Percentiles rank a stretch among this genome's conserved stretches.
These are phyloP conservation scores for Dendroctonus ponderosae DNA, from an alignment of 1,140 invertebrate species.

Conservation along the genomic window DNA sequence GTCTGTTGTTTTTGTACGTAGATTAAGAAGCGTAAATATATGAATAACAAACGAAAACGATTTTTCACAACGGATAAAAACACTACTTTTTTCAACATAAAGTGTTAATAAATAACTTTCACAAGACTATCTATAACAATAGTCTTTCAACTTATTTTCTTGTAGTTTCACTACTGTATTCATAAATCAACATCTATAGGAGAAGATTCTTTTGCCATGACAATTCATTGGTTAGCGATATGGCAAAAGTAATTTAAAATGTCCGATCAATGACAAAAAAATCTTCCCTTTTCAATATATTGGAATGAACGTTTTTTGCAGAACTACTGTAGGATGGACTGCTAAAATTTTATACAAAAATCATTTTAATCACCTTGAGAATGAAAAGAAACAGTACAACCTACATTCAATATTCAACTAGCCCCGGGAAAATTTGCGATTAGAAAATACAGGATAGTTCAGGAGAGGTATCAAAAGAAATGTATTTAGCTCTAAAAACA, in stretches of 20 bases:
- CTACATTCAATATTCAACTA: neutral
- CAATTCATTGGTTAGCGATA: no score
- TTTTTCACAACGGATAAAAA: conserved; percentile 33
- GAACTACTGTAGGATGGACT: conserved; percentile 4
- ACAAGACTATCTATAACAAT: conserved; percentile 45
- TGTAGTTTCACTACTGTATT: conserved; percentile 24
- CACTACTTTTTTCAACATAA: neutral
- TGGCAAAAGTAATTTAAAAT: no score
- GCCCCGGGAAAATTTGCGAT: no score
- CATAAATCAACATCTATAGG: conserved; percentile 9
- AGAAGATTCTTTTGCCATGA: no score
- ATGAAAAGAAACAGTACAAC: conserved; percentile 22
- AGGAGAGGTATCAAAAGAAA: no score
- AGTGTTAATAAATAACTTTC: conserved; percentile 31
- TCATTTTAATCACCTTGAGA: conserved; percentile 13
- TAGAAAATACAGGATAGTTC: no score
- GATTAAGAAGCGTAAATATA: neutral
- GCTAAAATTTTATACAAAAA: conserved; percentile 22
- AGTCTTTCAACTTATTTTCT: conserved; percentile 32
- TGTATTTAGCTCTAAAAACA: no score
- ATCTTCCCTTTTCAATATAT: conserved; percentile 3
- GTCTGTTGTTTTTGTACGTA: conserved; percentile 6
- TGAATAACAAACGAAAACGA: conserved; percentile 13
- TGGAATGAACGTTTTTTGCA: conserved; percentile 19
- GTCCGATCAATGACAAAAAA: conserved; percentile 8